Evolutionary conservation across 1,140 invertebrate species (phyloP), one percentile per base, ranked within the genome.

Genomic region (Paraescarpia echinospica): DNA sequence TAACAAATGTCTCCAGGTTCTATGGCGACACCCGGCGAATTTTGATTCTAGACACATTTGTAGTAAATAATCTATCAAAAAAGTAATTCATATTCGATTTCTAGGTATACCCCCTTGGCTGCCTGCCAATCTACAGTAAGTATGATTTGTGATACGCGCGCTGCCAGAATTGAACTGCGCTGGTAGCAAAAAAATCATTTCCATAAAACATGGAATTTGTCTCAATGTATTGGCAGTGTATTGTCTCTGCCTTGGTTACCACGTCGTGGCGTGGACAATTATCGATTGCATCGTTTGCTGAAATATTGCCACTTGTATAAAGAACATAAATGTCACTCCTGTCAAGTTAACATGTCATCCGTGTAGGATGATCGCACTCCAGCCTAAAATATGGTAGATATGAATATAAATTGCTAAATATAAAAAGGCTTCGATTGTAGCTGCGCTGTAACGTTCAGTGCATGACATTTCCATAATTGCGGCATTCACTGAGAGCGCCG

Each of bases 381-480:
- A 18, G 35, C 35, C n/a, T 34, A 41, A 18, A 91, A 41, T 41
- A 5, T 91, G 35, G n/a, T 34, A 59, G 34, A 59, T 41, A 41
- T 91, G 41, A 91, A 8, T 41, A 59, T 91, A 59, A 59, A 41
- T 41, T 59, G 31, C 41, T 12, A 91, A 34, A 91, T 91, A n/a
- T 33, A 91, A 91, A n/a, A 91, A 35, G 41, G 91, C 35, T 27
- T 77, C 59, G 59, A 77, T 77, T 77, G 59, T 6, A 77, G 59
- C 22, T 77, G 59, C 59, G 59, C 59, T 14, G 59, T 77, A 22
- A 12, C 59, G 59, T 41, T 48, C 91, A 34, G 33, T 35, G 91
- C 91, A 9, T 48, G 59, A 91, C 91, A 91, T 59, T 59, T 35
- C 33, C 91, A 91, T 34, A 91, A 91, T 34, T 91, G 33, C 91